Evolutionary conservation across 2,113 vertebrate genomes (phyloP).

Genomic region (Harpagus bidentatus): DNA sequence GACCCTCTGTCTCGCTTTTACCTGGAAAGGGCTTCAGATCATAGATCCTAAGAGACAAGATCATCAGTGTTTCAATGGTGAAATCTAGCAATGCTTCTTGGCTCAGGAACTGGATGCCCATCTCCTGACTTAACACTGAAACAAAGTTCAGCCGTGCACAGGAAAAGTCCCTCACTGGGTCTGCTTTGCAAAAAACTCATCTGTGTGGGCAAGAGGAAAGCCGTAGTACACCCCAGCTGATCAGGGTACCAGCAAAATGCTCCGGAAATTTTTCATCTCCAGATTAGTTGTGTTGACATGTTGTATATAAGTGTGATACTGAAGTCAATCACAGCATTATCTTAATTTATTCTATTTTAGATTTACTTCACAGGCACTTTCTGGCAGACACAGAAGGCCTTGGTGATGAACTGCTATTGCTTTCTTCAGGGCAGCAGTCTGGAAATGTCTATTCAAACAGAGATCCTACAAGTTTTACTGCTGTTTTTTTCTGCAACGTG

Average conservation of each 20-base stretch:
- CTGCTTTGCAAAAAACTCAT: not conserved
- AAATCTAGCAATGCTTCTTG: not conserved
- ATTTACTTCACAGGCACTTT: not conserved
- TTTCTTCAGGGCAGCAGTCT: not conserved
- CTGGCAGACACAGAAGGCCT: not conserved
- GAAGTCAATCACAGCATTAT: not conserved
- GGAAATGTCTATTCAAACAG: not conserved
- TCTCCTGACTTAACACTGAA: not conserved
- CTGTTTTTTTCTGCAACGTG: not conserved
- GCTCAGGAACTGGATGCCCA: not conserved
- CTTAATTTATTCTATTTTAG: not conserved
- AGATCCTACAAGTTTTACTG: not conserved
- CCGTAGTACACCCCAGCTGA: not conserved
- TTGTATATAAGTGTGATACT: not conserved
- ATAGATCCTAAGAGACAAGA: not conserved
- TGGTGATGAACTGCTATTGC: not conserved
- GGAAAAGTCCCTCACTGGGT: not conserved
- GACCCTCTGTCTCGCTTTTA: not conserved
- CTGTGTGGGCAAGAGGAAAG: not conserved
- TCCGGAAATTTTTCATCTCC: not conserved
- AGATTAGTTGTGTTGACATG: not conserved
- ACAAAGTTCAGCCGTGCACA: not conserved
- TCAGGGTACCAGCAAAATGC: not conserved
- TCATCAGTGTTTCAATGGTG: not conserved
- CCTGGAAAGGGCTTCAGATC: not conserved